Conservation (phyloP, 2,113 vertebrate genomes). For the Tyto alba region DNA sequence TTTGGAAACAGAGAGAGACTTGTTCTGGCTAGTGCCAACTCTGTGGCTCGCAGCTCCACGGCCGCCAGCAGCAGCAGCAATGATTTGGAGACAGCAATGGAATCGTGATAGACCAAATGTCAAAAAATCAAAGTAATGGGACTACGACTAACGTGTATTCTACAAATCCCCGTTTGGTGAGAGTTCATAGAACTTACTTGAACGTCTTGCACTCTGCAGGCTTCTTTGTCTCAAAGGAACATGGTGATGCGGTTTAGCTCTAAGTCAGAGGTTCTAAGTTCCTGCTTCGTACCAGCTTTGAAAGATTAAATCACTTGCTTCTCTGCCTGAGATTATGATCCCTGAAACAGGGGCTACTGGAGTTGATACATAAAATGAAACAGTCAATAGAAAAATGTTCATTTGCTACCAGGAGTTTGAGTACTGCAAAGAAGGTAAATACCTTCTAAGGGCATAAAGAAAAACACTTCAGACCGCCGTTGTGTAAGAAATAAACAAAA, state of each 20-base stretch:
- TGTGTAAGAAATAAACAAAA: background rate
- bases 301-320: background rate
- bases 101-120: conserved; percentile 38
- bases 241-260: background rate
- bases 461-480: background rate
- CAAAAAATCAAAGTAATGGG: background rate
- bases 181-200: background rate
- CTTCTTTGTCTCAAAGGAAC: background rate
- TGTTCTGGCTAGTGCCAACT: conserved; percentile 61
- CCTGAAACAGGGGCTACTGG: background rate
- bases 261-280: background rate
- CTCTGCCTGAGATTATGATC: background rate
- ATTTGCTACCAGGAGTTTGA: background rate
- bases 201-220: background rate
- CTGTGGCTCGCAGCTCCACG: conserved; percentile 8
- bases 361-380: background rate
- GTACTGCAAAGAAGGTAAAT: background rate
- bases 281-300: background rate
- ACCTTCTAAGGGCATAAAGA: background rate
- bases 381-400: background rate
- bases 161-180: background rate
- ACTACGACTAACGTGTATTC: background rate
- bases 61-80: conserved; percentile 46
- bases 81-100: conserved; percentile 68
- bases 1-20: conserved; percentile 86